These are phyloP conservation scores for Drosophila tripunctata DNA, from an alignment of 2,888 invertebrate genomes.

Conservation along the genomic window DNA sequence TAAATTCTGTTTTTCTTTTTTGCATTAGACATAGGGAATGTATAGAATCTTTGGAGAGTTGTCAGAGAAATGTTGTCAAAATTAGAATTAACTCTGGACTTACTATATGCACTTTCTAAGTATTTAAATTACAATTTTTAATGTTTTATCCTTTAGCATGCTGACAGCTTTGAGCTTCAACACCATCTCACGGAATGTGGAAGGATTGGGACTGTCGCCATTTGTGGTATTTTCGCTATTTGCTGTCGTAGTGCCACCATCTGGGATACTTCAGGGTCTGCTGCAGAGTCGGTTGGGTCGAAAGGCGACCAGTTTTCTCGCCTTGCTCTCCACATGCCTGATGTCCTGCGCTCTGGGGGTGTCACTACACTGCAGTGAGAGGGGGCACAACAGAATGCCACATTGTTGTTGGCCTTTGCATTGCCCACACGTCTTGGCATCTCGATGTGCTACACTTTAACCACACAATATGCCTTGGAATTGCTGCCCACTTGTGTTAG, in stretches of 20 bases:
- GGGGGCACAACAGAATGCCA: constrained; percentile 62
- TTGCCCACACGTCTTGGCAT: constrained; percentile 86
- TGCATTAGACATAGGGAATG: too few species aligned
- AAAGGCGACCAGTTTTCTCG: constrained; percentile 85
- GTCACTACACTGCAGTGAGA: constrained; percentile 81
- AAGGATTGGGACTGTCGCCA: constrained; percentile 85
- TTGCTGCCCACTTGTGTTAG: constrained; percentile 87
- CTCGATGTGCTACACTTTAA: constrained; percentile 87
- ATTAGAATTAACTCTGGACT: too few species aligned
- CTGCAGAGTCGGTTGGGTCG: constrained; percentile 82
- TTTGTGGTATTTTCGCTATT: constrained; percentile 85
- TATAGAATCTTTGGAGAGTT: too few species aligned
- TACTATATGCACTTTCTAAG: not conserved
- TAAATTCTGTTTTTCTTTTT: too few species aligned
- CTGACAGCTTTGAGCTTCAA: constrained; percentile 86
- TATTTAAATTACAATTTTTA: not conserved
- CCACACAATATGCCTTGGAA: constrained; percentile 87
- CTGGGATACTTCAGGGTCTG: constrained; percentile 81
- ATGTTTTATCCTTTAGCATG: constrained; percentile 83
- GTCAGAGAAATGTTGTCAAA: too few species aligned
- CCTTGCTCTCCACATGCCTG: constrained; percentile 85
- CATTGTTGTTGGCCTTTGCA: constrained; percentile 84
- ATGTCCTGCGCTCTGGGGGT: constrained; percentile 84
- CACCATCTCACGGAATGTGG: constrained; percentile 86
- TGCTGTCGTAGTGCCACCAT: constrained; percentile 85